Evolutionary conservation across 2,113 vertebrate genomes (phyloP), one percentile per base, ranked within the genome.

Genomic region (Anser brachyrhynchus): DNA sequence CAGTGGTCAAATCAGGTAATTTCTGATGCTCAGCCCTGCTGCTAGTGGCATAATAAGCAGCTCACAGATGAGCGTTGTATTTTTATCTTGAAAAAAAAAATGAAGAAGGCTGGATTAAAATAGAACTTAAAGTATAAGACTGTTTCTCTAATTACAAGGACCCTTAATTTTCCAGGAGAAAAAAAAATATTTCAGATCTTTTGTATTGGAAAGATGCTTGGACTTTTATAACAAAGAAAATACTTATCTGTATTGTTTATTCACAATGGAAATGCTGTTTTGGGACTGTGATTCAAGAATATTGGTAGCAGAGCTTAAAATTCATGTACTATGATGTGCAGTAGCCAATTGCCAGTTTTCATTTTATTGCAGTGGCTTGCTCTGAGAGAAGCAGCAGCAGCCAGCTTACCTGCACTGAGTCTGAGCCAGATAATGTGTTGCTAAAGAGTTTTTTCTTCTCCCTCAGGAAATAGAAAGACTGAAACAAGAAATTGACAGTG

Each of bases 401-500:
- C 8, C 72, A 66, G 21, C 26, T 73, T 22, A 88, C 33, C 21
- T 91, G 49, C 46, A 28, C 15, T 4, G 5, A 71, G 37, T 14
- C 65, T 58, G 74, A 64, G 31, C 61, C 46, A 35, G 6, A 10
- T 95, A 87, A 87, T 4, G 4, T 75, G 33, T 61, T 95, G 21
- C 85, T 94, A 93, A 93, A 92, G 43, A 65, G 44, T 52, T 97
- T 8, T 87, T 97, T 89, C 94, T 81, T 93, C 75, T 93, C 52
- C 82, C 89, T 57, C 95, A 99, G 99, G 99, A 99, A 99, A 99
- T 99, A 97, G 99, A 99, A 97, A 98, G 98, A 96, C 89, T 99
- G 95, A 99, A 99, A 98, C 98, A 99, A 97, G 99, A 99, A 98
- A 98, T 99, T 35, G 99, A 99, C 95, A 99, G 98, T 95, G 99